phyloP scores from a whole-genome alignment of 2,113 vertebrate genomes.

The Aegotheles bennettii region DNA sequence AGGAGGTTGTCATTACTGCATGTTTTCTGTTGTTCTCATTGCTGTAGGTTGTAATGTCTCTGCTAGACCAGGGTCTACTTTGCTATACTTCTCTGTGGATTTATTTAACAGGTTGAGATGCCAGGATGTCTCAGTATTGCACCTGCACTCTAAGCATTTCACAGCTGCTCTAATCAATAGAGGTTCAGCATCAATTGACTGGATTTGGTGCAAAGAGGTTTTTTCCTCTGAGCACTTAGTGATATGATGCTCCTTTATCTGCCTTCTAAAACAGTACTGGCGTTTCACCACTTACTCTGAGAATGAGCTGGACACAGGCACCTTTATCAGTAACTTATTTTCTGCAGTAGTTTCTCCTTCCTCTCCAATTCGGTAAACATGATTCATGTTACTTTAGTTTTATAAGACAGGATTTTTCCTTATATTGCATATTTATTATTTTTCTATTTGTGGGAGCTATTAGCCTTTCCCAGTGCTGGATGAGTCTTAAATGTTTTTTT shows the following conservation, averaged over 20 bases:
- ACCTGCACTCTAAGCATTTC: background rate
- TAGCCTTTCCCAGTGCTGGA: background rate
- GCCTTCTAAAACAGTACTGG: background rate
- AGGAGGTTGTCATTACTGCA: accelerated
- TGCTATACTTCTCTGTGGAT: accelerated
- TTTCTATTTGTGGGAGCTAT: background rate
- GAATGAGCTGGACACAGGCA: background rate
- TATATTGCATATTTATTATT: background rate
- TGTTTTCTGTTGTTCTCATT: background rate
- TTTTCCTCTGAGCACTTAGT: background rate
- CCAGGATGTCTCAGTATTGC: background rate
- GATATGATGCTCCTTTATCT: background rate
- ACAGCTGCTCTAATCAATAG: background rate
- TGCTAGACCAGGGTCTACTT: background rate
- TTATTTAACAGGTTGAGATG: background rate
- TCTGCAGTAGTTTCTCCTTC: background rate
- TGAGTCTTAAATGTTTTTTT: background rate
- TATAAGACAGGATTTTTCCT: background rate
- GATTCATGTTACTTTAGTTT: background rate
- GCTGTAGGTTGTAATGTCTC: background rate
- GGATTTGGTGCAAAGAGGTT: background rate
- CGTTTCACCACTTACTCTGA: background rate
- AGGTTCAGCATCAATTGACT: background rate
- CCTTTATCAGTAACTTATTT: background rate
- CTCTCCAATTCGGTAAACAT: background rate